These are phyloP conservation scores for Allobates femoralis DNA, from an alignment of 2,797 vertebrate genomes.

Conservation along the genomic window DNA sequence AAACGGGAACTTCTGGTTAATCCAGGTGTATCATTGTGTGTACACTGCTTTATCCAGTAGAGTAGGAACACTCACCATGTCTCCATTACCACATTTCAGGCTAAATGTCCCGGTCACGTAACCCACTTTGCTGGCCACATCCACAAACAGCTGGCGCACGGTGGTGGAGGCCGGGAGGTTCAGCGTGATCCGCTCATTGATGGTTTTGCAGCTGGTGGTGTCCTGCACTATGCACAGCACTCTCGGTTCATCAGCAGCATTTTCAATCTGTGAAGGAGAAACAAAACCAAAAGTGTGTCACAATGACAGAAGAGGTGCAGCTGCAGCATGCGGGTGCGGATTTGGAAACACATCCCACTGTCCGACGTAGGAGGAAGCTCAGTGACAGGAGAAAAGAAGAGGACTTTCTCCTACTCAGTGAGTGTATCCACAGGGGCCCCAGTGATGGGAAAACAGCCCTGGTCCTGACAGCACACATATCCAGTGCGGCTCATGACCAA, in stretches of 20 bases:
- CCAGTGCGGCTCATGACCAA: no score
- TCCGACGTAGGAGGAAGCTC: no score
- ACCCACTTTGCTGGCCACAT: conserved; percentile 92
- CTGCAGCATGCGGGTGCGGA: no score
- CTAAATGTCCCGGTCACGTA: conserved; percentile 91
- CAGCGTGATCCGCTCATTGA: conserved; percentile 90
- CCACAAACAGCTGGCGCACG: conserved; percentile 86
- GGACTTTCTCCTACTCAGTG: no score
- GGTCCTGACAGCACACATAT: no score
- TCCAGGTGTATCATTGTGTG: no score
- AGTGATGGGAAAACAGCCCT: no score
- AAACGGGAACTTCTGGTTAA: no score
- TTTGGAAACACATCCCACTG: no score
- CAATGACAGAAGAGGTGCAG: not conserved
- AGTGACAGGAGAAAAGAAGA: no score
- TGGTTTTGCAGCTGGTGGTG: conserved; percentile 90
- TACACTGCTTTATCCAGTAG: no score
- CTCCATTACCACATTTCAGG: conserved; percentile 84
- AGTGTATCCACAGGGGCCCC: no score
- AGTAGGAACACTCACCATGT: conserved; percentile 77
- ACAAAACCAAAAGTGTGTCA: not conserved
- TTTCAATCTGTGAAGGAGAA: conserved; percentile 86
- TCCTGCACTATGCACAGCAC: conserved; percentile 98
- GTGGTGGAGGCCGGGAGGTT: conserved; percentile 95
- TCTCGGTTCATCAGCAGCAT: conserved; percentile 95